These are phyloP conservation scores for Drosophila seguyi DNA, from an alignment of 1,140 invertebrate genomes.

Conservation along the genomic window DNA sequence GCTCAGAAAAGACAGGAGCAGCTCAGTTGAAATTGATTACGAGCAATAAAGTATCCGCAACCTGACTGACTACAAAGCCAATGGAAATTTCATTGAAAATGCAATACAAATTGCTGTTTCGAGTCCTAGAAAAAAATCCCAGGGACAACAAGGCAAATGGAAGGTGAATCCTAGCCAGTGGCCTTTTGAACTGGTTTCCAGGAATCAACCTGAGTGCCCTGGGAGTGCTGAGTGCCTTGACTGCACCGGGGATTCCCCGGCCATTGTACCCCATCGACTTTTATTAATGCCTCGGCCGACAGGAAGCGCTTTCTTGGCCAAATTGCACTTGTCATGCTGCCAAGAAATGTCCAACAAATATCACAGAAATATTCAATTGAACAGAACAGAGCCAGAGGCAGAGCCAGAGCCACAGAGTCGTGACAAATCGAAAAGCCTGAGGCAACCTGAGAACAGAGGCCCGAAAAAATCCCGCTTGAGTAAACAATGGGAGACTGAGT, in stretches of 20 bases:
- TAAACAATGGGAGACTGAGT: constrained; percentile 10
- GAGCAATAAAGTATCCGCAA: constrained; percentile 20
- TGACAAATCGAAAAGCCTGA: constrained; percentile 34
- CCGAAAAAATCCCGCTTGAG: constrained; percentile 19
- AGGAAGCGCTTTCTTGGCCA: constrained; percentile 72
- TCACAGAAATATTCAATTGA: constrained; percentile 21
- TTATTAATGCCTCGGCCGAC: constrained; percentile 52
- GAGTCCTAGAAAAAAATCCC: constrained; percentile 20
- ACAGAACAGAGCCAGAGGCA: background rate
- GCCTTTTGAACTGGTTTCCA: constrained; percentile 27
- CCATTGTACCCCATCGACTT: constrained; percentile 41
- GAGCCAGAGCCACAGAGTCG: background rate
- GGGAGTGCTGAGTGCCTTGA: background rate
- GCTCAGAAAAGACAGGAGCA: background rate
- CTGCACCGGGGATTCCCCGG: background rate
- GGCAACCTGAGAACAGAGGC: constrained; percentile 6
- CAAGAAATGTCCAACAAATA: constrained; percentile 21
- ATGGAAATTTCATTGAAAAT: constrained; percentile 17
- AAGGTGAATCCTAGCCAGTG: background rate
- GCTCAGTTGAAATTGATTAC: constrained; percentile 20
- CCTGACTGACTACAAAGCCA: constrained; percentile 29
- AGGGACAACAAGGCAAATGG: constrained; percentile 14
- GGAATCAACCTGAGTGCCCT: constrained; percentile 9
- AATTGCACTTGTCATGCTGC: constrained; percentile 77
- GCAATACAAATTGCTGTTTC: constrained; percentile 26